Percentiles rank a stretch among this genome's conserved stretches.
Evolutionary conservation across 2,113 vertebrate species (phyloP).

Genomic region (Calidris pugnax): DNA sequence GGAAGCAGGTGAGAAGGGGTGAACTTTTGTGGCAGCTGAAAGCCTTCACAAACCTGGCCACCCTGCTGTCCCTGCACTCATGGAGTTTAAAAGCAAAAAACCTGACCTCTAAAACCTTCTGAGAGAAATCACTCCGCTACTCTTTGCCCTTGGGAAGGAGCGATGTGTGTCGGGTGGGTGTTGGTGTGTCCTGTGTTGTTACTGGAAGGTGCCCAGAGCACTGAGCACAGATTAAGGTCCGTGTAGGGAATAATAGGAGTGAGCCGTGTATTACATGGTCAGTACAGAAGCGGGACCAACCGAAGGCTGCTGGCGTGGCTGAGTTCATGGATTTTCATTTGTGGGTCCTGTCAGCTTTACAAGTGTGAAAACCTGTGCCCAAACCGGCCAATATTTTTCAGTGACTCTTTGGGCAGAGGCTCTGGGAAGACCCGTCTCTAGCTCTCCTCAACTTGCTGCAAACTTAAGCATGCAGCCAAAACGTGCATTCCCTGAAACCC

Average conservation of each 20-base stretch:
- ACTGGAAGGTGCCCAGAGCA: neutral
- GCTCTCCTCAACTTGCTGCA: neutral
- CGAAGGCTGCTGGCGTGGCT: neutral
- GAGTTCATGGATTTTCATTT: neutral
- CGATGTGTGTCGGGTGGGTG: rapidly evolving
- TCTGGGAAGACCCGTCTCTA: neutral
- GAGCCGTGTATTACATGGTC: neutral
- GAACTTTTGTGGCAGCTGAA: neutral
- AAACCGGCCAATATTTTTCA: neutral
- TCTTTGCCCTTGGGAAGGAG: neutral
- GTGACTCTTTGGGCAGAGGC: neutral
- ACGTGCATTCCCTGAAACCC: neutral
- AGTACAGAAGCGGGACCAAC: rapidly evolving
- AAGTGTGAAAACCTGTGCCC: neutral
- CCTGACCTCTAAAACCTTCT: neutral
- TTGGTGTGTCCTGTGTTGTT: neutral
- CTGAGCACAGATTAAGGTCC: neutral
- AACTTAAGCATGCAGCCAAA: neutral
- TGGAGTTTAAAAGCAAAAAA: neutral
- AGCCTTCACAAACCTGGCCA: neutral
- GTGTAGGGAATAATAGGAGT: rapidly evolving
- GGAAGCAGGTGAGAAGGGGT: neutral
- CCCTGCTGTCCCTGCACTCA: neutral
- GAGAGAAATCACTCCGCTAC: neutral
- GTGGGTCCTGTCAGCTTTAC: neutral